Base-by-base conservation (phyloP, 2,797 vertebrate species). In the Falco novaeseelandiae region DNA sequence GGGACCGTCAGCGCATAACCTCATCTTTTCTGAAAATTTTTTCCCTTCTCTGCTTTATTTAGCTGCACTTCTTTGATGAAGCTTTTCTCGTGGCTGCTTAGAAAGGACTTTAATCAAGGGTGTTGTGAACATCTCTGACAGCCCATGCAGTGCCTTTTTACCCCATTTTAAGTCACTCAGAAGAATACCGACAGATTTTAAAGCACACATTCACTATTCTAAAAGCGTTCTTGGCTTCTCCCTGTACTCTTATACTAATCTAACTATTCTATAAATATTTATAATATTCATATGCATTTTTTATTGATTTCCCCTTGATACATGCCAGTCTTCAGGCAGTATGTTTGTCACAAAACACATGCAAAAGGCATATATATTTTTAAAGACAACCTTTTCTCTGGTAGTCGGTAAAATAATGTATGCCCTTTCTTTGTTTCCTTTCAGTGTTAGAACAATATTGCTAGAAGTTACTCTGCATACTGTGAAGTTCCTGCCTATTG, bases 261-360 rank as follows among this genome's bases (percentile, higher is more conserved):
- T 25, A 48, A 40, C n/a, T 87, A 61, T 49, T 78, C 67, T 23
- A 89, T 52, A 94, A 88, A 89, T 95, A 93, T 91, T 96, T 92
- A 85, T 57, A 66, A 44, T 62, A 70, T 54, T 7, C 71, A 89
- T 70, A 83, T 81, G 55, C 21, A 57, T 83, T 95, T 93, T 92
- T 92, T 55, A 92, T 87, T 71, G 52, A 67, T 88, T 67, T 82
- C 40, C 46, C 29, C 66, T 87, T 74, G 82, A 49, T 76, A 85
- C 1, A 11, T 70, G 84, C 51, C 87, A 89, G 52, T 92, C 63
- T 58, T 77, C 20, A 74, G 62, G n/a, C 25, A 49, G 6, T 66
- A 52, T 49, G 63, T 82, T 74, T 87, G 51, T 32, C 74, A 78
- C 52, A 92, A 85, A 84, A 27, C 76, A 83, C 42, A 72, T 58